Evolutionary conservation across 2,797 vertebrate species (phyloP), one percentile per base, ranked within the genome.

Genomic region (Betta splendens): DNA sequence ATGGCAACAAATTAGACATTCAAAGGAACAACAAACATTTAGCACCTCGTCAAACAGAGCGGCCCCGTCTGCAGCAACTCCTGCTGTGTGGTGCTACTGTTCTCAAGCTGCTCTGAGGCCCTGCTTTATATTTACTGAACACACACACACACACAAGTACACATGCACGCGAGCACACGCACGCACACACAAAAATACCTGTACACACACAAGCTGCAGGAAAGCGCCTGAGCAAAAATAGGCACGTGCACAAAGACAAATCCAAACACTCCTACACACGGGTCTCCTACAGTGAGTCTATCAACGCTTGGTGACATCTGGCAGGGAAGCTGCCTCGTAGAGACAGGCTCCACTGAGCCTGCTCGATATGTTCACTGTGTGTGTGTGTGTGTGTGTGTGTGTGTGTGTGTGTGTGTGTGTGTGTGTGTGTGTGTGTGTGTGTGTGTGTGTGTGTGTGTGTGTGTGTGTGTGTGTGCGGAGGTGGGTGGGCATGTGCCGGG

Each of bases 241-340:
- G n/a, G 38, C 39, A 48, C 26, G 54, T 26, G 56, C 31, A 31
- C 50, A 54, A 26, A 69, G 11, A 58, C 18, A 56, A 61, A 77
- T 72, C 68, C 64, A 78, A 69, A 85, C 58, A 84, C 75, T 64
- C 81, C 52, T 70, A 79, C 75, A 74, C 51, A 63, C 17, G 71
- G 65, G 72, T 72, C 64, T 79, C 84, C 74, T 81, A 53, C 76
- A 69, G 76, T 67, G 69, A 81, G 67, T 75, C 78, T 73, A 80
- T 85, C 89, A 91, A 74, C 88, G 87, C 83, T 85, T 77, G 69
- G 77, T 89, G 89, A 93, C 93, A 94, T 94, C 93, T 94, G 93
- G 92, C 83, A 85, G 87, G 85, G 88, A 85, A 77, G 87, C 90
- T 87, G 85, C 86, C 35, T 54, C 21, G 9, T 72, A 77, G 86